A percentile compares a stretch with the other conserved stretches of the same genome.
Conservation (phyloP, 1,140 invertebrate genomes). For the Pogonomyrmex californicus region DNA sequence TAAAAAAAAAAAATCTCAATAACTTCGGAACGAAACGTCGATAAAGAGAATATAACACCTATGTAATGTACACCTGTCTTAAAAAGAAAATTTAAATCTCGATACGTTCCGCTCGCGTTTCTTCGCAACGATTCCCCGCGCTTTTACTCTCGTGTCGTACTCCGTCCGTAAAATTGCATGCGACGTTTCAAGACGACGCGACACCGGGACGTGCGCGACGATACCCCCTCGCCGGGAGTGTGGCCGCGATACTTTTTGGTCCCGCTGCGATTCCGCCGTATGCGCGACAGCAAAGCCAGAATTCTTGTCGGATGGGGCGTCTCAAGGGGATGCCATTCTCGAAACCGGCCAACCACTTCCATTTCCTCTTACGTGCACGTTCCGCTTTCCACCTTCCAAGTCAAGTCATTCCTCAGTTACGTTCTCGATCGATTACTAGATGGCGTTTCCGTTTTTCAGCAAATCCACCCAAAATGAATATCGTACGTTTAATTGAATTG, state of each 20-base stretch:
- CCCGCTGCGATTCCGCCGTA: constrained; percentile 25
- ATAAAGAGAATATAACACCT: neutral
- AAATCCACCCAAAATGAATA: neutral
- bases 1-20: neutral
- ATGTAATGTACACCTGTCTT: too few species aligned
- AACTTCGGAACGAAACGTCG: neutral
- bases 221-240: constrained; percentile 19
- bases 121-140: constrained; percentile 23
- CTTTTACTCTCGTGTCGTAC: constrained; percentile 67
- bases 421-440: constrained; percentile 32
- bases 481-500: neutral
- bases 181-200: constrained; percentile 68
- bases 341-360: constrained; percentile 46
- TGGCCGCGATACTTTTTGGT: constrained; percentile 20
- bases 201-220: constrained; percentile 57
- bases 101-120: constrained; percentile 28
- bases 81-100: constrained; percentile 42
- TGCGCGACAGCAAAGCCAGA: constrained; percentile 46
- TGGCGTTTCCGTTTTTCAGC: neutral
- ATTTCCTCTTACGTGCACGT: constrained; percentile 16
- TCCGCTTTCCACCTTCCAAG: constrained; percentile 4
- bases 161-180: constrained; percentile 74
- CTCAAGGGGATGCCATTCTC: constrained; percentile 42
- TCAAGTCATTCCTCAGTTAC: constrained; percentile 16
- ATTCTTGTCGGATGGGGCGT: constrained; percentile 55